These are phyloP conservation scores for Gadopsis marmoratus DNA, from an alignment of 2,797 vertebrate genomes.

Conservation along the genomic window DNA sequence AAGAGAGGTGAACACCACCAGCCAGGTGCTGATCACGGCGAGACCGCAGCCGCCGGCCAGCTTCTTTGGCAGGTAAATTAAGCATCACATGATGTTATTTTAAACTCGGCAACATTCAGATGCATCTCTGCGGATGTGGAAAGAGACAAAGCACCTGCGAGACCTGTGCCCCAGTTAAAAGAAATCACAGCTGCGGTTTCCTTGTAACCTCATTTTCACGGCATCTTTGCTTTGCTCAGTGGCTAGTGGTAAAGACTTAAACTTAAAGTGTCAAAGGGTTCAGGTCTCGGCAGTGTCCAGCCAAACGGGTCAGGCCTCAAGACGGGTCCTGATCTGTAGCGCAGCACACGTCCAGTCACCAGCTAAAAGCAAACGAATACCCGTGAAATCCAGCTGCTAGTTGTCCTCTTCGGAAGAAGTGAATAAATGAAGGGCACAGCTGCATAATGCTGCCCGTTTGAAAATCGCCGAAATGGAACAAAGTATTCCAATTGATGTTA, in stretches of 20 bases:
- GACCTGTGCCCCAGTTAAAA: not conserved
- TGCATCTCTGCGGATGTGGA: not conserved
- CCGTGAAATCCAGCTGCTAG: constrained; percentile 13
- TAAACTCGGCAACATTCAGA: constrained; percentile 29
- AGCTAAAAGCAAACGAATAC: constrained; percentile 32
- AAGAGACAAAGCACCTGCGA: constrained; percentile 5
- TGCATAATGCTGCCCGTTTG: constrained; percentile 16
- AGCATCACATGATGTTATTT: constrained; percentile 29
- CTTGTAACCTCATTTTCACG: constrained; percentile 23
- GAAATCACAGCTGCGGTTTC: constrained; percentile 19
- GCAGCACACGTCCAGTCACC: not conserved
- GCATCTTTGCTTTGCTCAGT: constrained; percentile 16
- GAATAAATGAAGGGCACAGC: constrained; percentile 34
- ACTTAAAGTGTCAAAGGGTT: constrained; percentile 31
- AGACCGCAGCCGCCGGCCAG: not conserved
- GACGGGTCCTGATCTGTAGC: not conserved
- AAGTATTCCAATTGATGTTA: constrained; percentile 47
- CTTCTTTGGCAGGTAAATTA: constrained; percentile 37
- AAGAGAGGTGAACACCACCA: not conserved
- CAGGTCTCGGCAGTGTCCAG: constrained; percentile 16
- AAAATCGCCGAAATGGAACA: constrained; percentile 31
- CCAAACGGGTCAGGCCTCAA: not conserved
- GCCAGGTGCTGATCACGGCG: constrained; percentile 5
- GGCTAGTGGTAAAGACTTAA: constrained; percentile 6
- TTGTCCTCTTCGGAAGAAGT: constrained; percentile 21